phyloP scores from a whole-genome alignment of 2,113 vertebrate species.

The Chaenogobius annularis region DNA sequence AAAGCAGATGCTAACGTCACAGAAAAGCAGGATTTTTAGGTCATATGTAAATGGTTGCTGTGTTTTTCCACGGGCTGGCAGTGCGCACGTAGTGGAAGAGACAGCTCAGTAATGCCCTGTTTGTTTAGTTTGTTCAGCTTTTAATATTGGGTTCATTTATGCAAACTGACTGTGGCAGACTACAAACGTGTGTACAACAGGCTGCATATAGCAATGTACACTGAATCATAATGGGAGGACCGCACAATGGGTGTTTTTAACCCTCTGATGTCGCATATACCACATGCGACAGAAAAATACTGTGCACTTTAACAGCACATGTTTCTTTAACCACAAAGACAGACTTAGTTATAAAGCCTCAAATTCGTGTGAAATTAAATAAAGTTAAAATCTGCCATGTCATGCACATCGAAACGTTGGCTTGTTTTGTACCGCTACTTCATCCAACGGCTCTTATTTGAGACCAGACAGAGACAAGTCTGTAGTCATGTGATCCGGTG shows the following conservation, averaged over 20 bases:
- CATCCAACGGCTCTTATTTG: too few relatives aligned
- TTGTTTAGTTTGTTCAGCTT: slow-evolving; percentile 31
- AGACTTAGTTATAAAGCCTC: too few relatives aligned
- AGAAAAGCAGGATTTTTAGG: slow-evolving; percentile 51
- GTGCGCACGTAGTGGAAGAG: not conserved
- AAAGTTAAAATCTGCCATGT: too few relatives aligned
- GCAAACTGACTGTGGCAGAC: slow-evolving; percentile 6
- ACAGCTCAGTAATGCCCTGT: slow-evolving; percentile 30
- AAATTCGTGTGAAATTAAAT: too few relatives aligned
- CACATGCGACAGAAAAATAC: too few relatives aligned
- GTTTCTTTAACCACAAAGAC: too few relatives aligned
- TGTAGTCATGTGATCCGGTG: too few relatives aligned
- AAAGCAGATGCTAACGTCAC: slow-evolving; percentile 60
- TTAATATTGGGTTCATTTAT: slow-evolving; percentile 22
- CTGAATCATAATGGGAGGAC: not conserved
- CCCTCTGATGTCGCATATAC: too few relatives aligned
- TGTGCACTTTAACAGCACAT: too few relatives aligned
- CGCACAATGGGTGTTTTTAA: not conserved
- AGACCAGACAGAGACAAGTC: too few relatives aligned
- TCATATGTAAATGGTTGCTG: slow-evolving; percentile 54
- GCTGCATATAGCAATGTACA: not conserved
- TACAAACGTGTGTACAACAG: not conserved
- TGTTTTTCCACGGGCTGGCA: slow-evolving; percentile 42
- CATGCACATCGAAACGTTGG: too few relatives aligned
- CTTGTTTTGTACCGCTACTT: too few relatives aligned